Conservation (phyloP, 2,113 vertebrate genomes). For the Myiozetetes cayanensis region DNA sequence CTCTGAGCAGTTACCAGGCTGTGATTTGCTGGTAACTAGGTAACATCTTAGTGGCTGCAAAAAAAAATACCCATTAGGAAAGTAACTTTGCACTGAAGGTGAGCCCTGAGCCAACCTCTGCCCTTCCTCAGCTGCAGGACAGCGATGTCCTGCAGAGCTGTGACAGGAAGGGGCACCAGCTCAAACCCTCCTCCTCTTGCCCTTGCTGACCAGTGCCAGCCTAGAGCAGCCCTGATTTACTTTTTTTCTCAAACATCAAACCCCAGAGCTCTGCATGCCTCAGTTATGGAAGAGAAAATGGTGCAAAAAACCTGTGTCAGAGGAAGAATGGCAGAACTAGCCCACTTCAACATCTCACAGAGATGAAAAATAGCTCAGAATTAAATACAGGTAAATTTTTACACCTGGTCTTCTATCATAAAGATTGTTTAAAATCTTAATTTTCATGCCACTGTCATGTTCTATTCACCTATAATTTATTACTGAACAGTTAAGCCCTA, state of each 20-base stretch:
- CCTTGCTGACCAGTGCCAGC: neutral
- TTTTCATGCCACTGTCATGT: neutral
- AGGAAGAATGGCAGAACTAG: neutral
- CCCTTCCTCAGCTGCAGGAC: neutral
- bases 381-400: neutral
- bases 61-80: neutral
- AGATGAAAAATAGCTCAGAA: neutral
- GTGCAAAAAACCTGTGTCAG: neutral
- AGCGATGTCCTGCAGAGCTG: neutral
- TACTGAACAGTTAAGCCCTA: neutral
- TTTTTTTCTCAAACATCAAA: neutral
- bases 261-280: neutral
- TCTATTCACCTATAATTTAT: neutral
- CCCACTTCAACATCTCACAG: neutral
- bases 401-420: neutral
- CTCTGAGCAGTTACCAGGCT: neutral
- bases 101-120: neutral
- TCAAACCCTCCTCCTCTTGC: neutral
- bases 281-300: neutral
- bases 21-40: constrained; percentile 1
- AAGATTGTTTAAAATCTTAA: neutral
- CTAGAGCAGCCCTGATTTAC: neutral
- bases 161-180: neutral
- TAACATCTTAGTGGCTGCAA: neutral
- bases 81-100: neutral